These are phyloP conservation scores for Euborellia annulipes DNA, from an alignment of 1,140 invertebrate genomes.

Conservation along the genomic window DNA sequence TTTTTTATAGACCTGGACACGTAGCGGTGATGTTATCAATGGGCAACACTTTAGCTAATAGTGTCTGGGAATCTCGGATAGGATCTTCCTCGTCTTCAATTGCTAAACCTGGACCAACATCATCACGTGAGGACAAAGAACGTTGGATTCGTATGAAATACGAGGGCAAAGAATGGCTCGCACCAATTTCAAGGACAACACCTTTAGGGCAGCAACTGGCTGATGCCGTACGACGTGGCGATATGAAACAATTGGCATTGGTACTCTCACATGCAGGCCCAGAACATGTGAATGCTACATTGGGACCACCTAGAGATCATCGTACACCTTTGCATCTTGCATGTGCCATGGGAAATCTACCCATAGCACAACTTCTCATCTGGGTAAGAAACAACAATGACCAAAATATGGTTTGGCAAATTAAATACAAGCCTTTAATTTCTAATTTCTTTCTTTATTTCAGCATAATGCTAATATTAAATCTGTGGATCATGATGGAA, in stretches of 20 bases:
- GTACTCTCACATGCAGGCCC: constrained; percentile 32
- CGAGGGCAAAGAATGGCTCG: constrained; percentile 70
- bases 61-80: constrained; percentile 69
- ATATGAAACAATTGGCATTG: constrained; percentile 33
- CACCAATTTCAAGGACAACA: constrained; percentile 36
- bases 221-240: constrained; percentile 52
- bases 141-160: constrained; percentile 80
- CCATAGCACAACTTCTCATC: constrained; percentile 78
- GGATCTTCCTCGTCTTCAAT: constrained; percentile 33
- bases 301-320: constrained; percentile 49
- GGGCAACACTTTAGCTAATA: constrained; percentile 82
- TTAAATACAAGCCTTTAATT: too few species aligned
- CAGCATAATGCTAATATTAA: constrained; percentile 41
- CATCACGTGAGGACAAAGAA: constrained; percentile 66
- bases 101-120: constrained; percentile 42
- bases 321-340: constrained; percentile 78
- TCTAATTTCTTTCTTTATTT: constrained; percentile 12
- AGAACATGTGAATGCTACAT: constrained; percentile 47
- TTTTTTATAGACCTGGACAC: constrained; percentile 59
- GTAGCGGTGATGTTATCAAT: constrained; percentile 85
- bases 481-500: constrained; percentile 37
- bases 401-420: too few species aligned
- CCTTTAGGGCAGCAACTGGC: constrained; percentile 57
- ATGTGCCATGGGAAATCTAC: constrained; percentile 72
- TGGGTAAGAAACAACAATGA: constrained; percentile 80